These are phyloP conservation scores for Bagarius yarrelli DNA, from an alignment of 2,113 vertebrate species.

Conservation along the genomic window DNA sequence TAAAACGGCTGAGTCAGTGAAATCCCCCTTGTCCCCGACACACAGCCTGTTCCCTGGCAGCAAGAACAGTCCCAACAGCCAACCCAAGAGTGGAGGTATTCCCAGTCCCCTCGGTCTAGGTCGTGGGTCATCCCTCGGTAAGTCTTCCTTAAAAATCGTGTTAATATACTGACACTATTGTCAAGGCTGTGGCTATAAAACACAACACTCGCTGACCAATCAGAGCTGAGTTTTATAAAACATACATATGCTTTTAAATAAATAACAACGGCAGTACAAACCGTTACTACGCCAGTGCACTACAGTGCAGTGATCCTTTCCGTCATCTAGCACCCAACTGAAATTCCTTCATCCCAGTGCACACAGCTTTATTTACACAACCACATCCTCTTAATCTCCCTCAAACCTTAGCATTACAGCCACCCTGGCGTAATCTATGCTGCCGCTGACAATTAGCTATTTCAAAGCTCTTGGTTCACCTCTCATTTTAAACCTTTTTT, in stretches of 20 bases:
- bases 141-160: conserved; percentile 42
- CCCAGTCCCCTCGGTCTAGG: conserved; percentile 86
- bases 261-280: neutral
- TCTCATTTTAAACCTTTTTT: conserved; percentile 46
- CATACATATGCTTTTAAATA: neutral
- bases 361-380: conserved; percentile 37
- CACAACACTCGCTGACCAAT: neutral
- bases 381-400: conserved; percentile 42
- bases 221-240: neutral
- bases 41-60: conserved; percentile 88
- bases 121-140: conserved; percentile 94
- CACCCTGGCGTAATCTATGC: conserved; percentile 16
- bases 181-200: too few relatives aligned
- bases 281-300: too few relatives aligned
- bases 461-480: conserved; percentile 52
- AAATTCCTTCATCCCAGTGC: conserved; percentile 27
- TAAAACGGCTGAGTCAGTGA: conserved; percentile 90
- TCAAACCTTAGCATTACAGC: conserved; percentile 35
- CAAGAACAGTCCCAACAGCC: conserved; percentile 88
- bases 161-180: neutral
- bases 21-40: conserved; percentile 91
- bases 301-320: conserved; percentile 8
- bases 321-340: conserved; percentile 12
- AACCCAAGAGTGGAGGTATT: conserved; percentile 84
- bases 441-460: conserved; percentile 44